These are phyloP conservation scores for Pogonognathellus flavescens DNA, from an alignment of 1,140 invertebrate genomes.

Conservation along the genomic window DNA sequence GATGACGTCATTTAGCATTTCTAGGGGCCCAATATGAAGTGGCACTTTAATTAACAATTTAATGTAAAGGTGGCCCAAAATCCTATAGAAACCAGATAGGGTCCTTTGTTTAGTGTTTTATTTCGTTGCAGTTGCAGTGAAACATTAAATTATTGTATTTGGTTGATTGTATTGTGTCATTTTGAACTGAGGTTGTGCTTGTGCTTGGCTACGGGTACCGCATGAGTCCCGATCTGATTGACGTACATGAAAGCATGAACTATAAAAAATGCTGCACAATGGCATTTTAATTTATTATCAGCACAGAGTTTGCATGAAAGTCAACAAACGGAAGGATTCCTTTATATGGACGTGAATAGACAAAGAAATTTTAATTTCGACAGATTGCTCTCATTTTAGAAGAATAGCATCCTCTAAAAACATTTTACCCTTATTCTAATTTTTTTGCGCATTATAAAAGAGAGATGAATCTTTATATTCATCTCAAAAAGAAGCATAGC, in stretches of 20 bases:
- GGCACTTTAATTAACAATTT: not conserved
- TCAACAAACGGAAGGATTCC: not conserved
- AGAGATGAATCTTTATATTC: not conserved
- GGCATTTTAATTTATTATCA: not conserved
- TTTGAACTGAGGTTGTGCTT: not conserved
- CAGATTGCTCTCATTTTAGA: not conserved
- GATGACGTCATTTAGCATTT: no score
- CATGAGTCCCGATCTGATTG: constrained; percentile 14
- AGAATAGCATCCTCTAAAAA: not conserved
- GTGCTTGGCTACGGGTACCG: not conserved
- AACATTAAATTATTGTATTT: not conserved
- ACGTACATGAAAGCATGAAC: constrained; percentile 13
- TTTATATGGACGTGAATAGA: not conserved
- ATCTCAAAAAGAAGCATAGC: no score
- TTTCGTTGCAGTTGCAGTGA: not conserved
- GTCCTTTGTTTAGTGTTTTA: not conserved
- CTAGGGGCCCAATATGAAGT: not conserved
- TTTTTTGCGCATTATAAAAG: not conserved
- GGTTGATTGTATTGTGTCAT: not conserved
- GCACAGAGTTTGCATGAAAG: not conserved
- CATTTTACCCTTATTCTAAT: not conserved
- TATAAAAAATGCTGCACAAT: no score
- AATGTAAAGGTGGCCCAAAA: no score
- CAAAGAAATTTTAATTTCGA: not conserved
- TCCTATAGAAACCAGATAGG: no score